Base-by-base conservation (phyloP, 2,113 vertebrate genomes). In the Salvelinus alpinus region DNA sequence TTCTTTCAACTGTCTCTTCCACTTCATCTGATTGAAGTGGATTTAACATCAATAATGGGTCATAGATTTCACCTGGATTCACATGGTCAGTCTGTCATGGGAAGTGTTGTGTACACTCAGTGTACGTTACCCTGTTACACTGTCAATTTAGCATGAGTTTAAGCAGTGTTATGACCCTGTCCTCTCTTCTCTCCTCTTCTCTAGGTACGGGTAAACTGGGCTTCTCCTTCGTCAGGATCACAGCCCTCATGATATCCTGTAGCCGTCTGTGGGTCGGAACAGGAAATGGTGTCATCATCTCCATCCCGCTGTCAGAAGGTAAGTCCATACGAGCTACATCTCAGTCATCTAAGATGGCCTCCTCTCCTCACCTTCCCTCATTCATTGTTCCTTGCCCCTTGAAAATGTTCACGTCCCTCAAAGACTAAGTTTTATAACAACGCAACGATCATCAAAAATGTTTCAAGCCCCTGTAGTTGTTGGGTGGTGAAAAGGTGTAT, bases 201-300 rank as follows among this genome's bases (percentile, higher is more conserved):
- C 51, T 81, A 99, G 98, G 98, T 48, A 99, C 98, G 0, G 97
- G 98, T 78, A 98, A 98, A 87, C 92, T 99, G 90, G 98, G 98
- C 79, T 99, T 99, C 92, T 99, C 98, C 0, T 99, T 99, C 0
- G 98, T 99, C 80, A 93, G 98, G 78, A 99, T 99, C 88, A 99
- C 98, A 0, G 97, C 97, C 73, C 93, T 99, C 34, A 94, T 97
- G 75, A 95, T 99, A 0, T 97, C 97, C 6, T 97, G 97, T 91
- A 96, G 91, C 85, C 95, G 97, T 20, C 95, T 99, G 44, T 99
- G 98, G 98, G 98, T 99, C 14, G 98, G 98, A 71, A 99, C 98
- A 0, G 98, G 97, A 82, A 99, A 99, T 0, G 98, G 98, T 0
- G 97, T 99, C 1, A 96, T 99, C 91, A 96, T 99, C 92, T 99